Base-by-base conservation (phyloP, 2,888 invertebrate species). In the Mimas tiliae region DNA sequence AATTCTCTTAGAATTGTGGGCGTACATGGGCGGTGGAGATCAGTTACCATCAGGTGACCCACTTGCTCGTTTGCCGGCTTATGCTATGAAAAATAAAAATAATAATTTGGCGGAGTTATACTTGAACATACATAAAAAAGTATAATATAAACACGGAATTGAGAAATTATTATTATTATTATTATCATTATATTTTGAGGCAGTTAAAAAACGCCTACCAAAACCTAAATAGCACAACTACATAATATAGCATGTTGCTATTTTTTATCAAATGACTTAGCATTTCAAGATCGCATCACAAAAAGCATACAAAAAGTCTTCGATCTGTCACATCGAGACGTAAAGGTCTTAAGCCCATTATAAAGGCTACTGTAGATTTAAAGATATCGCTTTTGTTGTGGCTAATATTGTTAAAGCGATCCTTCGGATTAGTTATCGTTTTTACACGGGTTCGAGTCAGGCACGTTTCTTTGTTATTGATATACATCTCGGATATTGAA, bases 341-440 rank as follows among this genome's bases (percentile, higher is more conserved):
- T 38, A 70, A 76, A 69, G 69, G 67, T 69, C 63, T 38, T 71
- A 72, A 74, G 73, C 68, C 68, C 68, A 69, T 76, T 71, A 76
- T 68, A 55, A 70, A 70, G 73, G 74, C 77, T 71, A 74, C 66
- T 65, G 62, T 51, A 33, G 64, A 73, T 72, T 65, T 67, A 66
- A 65, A 69, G 74, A 72, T 78, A 67, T 70, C 42, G 12, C 67
- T 64, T 75, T 78, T 79, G 80, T 78, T 68, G 68, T 27, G 68
- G 69, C 70, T 73, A 72, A 76, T 76, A 73, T 77, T 78, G 78
- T 78, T 79, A 74, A 73, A 69, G 72, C 69, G 53, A 11, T 38
- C 47, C 33, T 45, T 38, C 71, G 71, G 78, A 77, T 79, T 78
- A 77, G 68, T 67, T 69, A 79, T 74, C 74, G 66, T 65, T 67